Base-by-base conservation (phyloP, 2,797 vertebrate species). In the Paedocypris micromegethes region DNA sequence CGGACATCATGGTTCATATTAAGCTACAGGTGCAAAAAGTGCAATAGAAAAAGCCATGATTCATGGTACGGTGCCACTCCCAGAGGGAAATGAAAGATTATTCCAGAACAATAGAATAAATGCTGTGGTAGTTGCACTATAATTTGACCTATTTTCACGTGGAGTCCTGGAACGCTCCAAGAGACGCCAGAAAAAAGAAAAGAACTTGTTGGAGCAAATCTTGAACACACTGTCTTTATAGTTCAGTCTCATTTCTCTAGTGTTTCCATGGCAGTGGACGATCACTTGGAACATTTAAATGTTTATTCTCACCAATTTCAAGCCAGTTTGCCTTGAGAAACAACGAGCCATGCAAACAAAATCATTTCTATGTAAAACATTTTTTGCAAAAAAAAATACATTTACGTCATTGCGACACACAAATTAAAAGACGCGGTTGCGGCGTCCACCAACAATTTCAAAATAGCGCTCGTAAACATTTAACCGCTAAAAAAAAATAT, bases 1-100 rank as follows among this genome's bases (percentile, higher is more conserved):
- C 44, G 47, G 53, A 3, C 44, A 48, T 48, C 46, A 48, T 51
- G 9, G 38, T n/a, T 57, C 40, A 37, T 41, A 64, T 46, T 50
- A 64, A 65, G 58, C 57, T 69, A 45, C 49, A 64, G 49, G 57
- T 61, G 59, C 60, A 65, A 58, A 66, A 71, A 74, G 66, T 72
- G 58, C 58, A 64, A 64, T 72, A 49, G 67, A 9, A 61, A 55
- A 71, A 66, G 49, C 43, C 55, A 64, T 72, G 64, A 71, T 75
- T 75, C 64, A 75, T 49, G 58, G 44, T 72, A 47, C 8, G 60
- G 23, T 68, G 76, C 62, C 62, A 69, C 57, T 69, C 52, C 62
- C 58, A 66, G 44, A 43, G 57, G 66, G 54, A 72, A 69, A 65
- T 64, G 49, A 66, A 68, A 74, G 41, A 43, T 58, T 64, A 63